Percentiles rank a stretch among this genome's conserved stretches.
phyloP scores from a whole-genome alignment of 37 sponge, comb jelly and placozoan genomes.

The Haliclona indistincta region DNA sequence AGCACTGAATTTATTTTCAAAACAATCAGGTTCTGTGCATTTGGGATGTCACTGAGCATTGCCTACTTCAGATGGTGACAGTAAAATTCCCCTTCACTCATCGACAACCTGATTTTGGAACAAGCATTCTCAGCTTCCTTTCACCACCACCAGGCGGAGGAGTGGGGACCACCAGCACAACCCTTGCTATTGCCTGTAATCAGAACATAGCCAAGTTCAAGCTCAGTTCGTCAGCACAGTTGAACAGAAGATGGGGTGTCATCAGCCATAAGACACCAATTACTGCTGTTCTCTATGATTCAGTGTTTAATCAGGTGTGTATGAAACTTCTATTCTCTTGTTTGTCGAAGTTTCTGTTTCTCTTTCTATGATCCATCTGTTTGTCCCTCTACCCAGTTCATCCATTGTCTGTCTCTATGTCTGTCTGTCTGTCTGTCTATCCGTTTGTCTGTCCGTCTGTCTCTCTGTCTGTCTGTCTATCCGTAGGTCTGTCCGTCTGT shows the following conservation, averaged over 20 bases:
- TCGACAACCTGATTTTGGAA: constrained; percentile 80
- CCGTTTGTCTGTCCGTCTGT: not conserved
- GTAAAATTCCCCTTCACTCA: constrained; percentile 87
- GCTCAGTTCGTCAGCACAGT: constrained; percentile 19
- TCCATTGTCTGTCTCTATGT: too few relatives aligned
- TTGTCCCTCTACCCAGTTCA: not conserved
- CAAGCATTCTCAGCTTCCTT: constrained; percentile 36
- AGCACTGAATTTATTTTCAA: not conserved
- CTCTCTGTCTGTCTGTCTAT: too few relatives aligned
- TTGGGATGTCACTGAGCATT: constrained; percentile 87
- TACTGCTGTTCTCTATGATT: constrained; percentile 54
- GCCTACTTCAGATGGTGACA: constrained; percentile 67
- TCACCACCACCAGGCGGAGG: constrained; percentile 12
- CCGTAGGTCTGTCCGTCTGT: too few relatives aligned
- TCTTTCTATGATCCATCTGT: not conserved
- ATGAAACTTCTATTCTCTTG: not conserved
- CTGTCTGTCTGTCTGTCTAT: constrained; percentile 23
- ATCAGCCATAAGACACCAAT: constrained; percentile 48
- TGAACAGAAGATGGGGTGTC: not conserved
- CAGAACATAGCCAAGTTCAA: constrained; percentile 77
- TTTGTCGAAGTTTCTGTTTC: not conserved
- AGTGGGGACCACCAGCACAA: constrained; percentile 6
- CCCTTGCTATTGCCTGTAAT: constrained; percentile 70
- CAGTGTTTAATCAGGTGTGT: constrained; percentile 44
- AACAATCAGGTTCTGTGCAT: constrained; percentile 57